Conservation (phyloP, 2,797 vertebrate species). For the Pempheris klunzingeri region DNA sequence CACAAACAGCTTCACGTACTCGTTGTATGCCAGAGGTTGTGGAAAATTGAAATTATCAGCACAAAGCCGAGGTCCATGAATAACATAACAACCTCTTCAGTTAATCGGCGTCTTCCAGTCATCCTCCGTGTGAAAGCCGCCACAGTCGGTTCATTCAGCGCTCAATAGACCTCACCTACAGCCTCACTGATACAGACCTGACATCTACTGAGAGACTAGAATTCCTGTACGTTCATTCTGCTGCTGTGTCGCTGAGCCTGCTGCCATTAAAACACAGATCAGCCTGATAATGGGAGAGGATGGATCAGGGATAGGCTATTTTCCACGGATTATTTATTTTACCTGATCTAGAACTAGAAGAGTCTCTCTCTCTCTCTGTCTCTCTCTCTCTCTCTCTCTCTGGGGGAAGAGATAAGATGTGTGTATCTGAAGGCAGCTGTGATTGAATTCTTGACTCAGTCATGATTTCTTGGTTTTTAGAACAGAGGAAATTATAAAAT, state of each 20-base stretch:
- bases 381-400: no score
- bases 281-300: not conserved
- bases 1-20: not conserved
- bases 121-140: conserved; percentile 11
- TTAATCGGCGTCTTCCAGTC: conserved; percentile 42
- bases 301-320: not conserved
- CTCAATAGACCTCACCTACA: conserved; percentile 31
- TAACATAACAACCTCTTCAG: conserved; percentile 18
- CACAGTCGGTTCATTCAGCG: conserved; percentile 27
- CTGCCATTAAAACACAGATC: not conserved
- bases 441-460: no score
- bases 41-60: conserved; percentile 26
- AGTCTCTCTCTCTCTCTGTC: not conserved
- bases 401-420: no score
- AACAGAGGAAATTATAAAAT: no score
- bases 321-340: no score
- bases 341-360: not conserved
- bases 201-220: conserved; percentile 30
- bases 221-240: conserved; percentile 16
- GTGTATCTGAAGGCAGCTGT: no score
- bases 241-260: conserved; percentile 39
- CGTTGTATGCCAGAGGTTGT: conserved; percentile 10
- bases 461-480: no score
- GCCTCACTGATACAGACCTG: conserved; percentile 24
- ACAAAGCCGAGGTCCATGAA: conserved; percentile 20